Conservation (phyloP, 2,113 vertebrate species). For the Telmatochromis sp. region DNA sequence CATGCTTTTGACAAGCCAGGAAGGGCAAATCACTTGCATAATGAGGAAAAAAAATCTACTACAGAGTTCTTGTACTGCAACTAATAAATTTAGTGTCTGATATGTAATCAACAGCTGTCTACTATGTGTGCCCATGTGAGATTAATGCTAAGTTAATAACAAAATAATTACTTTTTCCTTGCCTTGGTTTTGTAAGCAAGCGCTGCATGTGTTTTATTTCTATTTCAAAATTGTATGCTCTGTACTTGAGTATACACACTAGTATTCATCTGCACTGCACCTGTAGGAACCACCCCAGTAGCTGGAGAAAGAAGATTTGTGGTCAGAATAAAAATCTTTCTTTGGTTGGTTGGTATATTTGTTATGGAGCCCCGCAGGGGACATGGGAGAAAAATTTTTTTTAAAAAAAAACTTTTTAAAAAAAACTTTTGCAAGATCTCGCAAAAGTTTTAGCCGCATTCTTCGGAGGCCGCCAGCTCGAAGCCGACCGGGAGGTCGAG, state of each 20-base stretch:
- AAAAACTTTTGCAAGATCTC: too few relatives aligned
- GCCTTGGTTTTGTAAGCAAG: not conserved
- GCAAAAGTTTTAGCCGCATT: too few relatives aligned
- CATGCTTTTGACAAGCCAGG: not conserved
- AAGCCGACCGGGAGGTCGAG: too few relatives aligned
- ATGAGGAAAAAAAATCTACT: not conserved
- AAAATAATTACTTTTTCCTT: not conserved
- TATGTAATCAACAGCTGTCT: not conserved
- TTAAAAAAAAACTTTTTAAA: too few relatives aligned
- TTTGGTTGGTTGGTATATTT: not conserved
- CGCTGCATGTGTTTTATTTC: fast-evolving
- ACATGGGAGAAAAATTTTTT: too few relatives aligned
- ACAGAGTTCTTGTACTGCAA: not conserved
- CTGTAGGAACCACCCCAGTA: not conserved
- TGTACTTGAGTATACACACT: not conserved
- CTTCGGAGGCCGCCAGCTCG: too few relatives aligned
- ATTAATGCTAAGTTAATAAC: not conserved
- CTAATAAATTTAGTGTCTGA: not conserved
- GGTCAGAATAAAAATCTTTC: not conserved
- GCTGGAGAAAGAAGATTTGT: not conserved
- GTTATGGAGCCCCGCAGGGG: not conserved
- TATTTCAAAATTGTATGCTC: not conserved
- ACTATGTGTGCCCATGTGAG: not conserved
- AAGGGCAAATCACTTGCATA: not conserved
- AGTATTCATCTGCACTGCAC: not conserved